phyloP scores from a whole-genome alignment of 2,113 vertebrate genomes.

The Lates calcarifer region DNA sequence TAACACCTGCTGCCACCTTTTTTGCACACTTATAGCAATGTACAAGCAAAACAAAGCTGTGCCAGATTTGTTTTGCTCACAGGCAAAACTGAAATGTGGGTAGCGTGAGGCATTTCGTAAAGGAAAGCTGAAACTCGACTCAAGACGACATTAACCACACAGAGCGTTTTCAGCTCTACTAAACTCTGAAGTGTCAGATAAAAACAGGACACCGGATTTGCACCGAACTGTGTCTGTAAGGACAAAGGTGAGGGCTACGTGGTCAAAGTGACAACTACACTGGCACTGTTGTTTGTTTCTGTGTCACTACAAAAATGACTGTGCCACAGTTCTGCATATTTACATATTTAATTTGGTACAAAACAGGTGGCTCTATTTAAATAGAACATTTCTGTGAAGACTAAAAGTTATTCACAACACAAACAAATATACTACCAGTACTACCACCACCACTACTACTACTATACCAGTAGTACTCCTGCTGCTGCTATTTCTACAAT shows the following conservation, averaged over 20 bases:
- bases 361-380: neutral
- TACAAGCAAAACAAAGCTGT: neutral
- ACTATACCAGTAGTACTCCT: neutral
- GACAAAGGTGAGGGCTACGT: constrained; percentile 50
- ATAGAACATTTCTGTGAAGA: constrained; percentile 8
- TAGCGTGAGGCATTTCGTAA: neutral
- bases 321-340: neutral
- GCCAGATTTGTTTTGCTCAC: constrained; percentile 39
- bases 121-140: constrained; percentile 33
- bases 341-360: neutral
- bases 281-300: neutral
- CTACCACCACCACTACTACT: no score
- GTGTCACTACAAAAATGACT: neutral
- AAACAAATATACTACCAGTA: neutral
- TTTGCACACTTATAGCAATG: neutral
- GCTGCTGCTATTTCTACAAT: neutral
- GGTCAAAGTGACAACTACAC: neutral
- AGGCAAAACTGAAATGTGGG: constrained; percentile 6
- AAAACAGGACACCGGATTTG: constrained; percentile 28
- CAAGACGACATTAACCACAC: constrained; percentile 46
- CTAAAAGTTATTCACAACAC: neutral
- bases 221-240: neutral
- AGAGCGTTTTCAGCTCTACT: constrained; percentile 11
- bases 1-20: neutral
- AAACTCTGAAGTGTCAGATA: constrained; percentile 13